Evolutionary conservation across 2,888 invertebrate species (phyloP).

Genomic region (Odontocerum albicorne): DNA sequence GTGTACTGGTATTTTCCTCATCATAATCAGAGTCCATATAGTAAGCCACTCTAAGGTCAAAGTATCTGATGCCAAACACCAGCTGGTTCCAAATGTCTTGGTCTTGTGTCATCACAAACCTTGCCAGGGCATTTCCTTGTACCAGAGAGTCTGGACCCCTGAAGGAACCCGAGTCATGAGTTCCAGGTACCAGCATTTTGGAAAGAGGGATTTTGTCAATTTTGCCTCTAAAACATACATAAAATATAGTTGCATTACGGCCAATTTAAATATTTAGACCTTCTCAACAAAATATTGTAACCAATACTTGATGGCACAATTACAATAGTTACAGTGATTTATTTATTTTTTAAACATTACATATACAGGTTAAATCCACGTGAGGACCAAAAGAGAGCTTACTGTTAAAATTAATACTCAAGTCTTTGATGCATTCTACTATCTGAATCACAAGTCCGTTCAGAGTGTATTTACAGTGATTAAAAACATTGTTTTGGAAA

Average conservation of each 20-base stretch:
- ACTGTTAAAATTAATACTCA: no score
- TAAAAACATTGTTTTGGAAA: no score
- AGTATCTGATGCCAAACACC: slow-evolving; percentile 79
- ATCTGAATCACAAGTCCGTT: no score
- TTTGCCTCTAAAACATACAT: slow-evolving; percentile 43
- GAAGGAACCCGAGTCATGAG: slow-evolving; percentile 57
- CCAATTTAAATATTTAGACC: slow-evolving; percentile 16
- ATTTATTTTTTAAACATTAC: no score
- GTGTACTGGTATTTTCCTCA: background rate
- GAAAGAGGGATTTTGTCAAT: slow-evolving; percentile 52
- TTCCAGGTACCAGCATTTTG: slow-evolving; percentile 55
- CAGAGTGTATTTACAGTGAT: no score
- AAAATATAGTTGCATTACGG: no score
- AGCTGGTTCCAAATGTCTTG: slow-evolving; percentile 81
- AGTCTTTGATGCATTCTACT: no score
- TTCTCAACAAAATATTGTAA: no score
- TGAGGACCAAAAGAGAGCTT: no score
- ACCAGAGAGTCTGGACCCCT: slow-evolving; percentile 56
- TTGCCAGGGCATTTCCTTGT: slow-evolving; percentile 48
- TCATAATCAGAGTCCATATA: slow-evolving; percentile 4
- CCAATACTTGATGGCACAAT: no score
- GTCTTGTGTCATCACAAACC: slow-evolving; percentile 65
- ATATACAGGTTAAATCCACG: no score
- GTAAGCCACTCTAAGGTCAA: slow-evolving; percentile 79
- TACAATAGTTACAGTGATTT: slow-evolving; percentile 8